These are phyloP conservation scores for Carassius auratus DNA, from an alignment of 2,113 vertebrate genomes.

Conservation along the genomic window DNA sequence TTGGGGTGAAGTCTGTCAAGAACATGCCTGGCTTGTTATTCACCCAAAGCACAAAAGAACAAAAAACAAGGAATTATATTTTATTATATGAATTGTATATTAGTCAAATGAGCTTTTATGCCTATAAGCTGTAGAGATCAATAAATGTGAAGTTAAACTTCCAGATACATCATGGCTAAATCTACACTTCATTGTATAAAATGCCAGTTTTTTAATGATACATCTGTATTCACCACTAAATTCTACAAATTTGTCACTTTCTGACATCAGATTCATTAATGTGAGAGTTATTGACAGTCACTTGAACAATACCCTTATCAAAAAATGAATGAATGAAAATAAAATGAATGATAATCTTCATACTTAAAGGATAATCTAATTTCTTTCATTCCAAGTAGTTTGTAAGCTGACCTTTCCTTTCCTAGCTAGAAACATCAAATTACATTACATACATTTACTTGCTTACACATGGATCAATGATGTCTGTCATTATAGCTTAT, in stretches of 20 bases:
- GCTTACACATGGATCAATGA: neutral
- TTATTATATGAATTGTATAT: neutral
- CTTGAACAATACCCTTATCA: neutral
- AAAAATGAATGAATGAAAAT: neutral
- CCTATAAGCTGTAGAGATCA: no score
- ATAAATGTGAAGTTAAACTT: no score
- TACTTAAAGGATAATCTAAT: neutral
- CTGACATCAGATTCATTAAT: neutral
- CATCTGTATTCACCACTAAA: no score
- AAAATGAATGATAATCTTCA: neutral
- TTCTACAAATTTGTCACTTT: no score
- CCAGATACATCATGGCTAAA: no score
- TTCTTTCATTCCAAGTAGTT: neutral
- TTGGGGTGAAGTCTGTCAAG: conserved; percentile 25
- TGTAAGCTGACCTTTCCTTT: neutral
- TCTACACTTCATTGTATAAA: neutral
- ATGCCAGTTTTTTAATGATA: no score
- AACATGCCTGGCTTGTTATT: conserved; percentile 8
- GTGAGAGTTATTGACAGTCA: neutral
- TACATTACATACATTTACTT: neutral
- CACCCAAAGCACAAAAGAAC: neutral
- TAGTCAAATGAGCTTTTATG: neutral
- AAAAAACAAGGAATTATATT: neutral
- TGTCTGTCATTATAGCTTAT: neutral
- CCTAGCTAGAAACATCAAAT: neutral